Conservation (phyloP, 2,888 invertebrate genomes). For the Taenaris catops region DNA sequence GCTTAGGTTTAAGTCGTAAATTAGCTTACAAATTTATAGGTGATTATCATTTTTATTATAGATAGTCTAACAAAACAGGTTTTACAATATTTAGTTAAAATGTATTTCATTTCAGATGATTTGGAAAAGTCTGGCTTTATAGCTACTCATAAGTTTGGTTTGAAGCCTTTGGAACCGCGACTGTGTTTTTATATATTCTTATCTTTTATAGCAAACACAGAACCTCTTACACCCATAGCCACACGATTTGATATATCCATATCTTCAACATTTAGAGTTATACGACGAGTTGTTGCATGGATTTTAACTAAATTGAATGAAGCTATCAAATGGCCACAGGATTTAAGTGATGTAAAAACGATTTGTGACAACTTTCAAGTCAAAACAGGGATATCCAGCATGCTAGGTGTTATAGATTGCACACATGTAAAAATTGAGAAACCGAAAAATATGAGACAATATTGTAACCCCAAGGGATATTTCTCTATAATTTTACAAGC, state of each 20-base stretch:
- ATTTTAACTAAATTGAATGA: conserved; percentile 50
- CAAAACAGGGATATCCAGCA: conserved; percentile 47
- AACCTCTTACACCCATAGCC: conserved; percentile 52
- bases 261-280: conserved; percentile 54
- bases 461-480: conserved; percentile 51
- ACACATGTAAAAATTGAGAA: conserved; percentile 54
- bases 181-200: conserved; percentile 55
- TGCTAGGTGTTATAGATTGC: conserved; percentile 50
- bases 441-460: conserved; percentile 49
- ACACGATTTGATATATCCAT: conserved; percentile 55
- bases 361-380: conserved; percentile 41
- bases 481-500: conserved; percentile 51
- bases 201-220: conserved; percentile 49
- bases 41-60: too few species aligned
- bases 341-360: conserved; percentile 36
- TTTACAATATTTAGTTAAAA: conserved; percentile 1
- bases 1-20: conserved; percentile 44
- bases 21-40: conserved; percentile 45
- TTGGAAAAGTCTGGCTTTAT: conserved; percentile 52
- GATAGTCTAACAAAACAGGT: background rate
- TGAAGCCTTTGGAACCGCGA: conserved; percentile 52
- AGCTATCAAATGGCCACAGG: conserved; percentile 49
- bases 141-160: conserved; percentile 51
- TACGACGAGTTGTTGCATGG: conserved; percentile 53
- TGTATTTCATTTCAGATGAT: conserved; percentile 44